phyloP scores from a whole-genome alignment of 64 coral and sea anemone genomes.

The Hydrozoanthus tunicans region DNA sequence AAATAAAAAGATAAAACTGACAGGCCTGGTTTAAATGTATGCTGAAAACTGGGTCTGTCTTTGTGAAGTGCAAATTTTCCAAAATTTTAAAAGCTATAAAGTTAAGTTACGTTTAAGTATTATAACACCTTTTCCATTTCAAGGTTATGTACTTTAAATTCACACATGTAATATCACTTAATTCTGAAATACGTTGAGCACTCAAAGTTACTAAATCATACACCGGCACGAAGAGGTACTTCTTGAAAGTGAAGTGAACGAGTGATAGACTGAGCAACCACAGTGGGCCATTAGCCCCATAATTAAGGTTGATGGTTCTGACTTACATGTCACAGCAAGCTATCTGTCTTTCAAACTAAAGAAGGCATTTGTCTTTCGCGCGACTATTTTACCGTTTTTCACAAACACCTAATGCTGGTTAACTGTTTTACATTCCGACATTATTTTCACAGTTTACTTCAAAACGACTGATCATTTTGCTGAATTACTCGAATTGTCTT shows the following conservation, averaged over 20 bases:
- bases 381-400: neutral
- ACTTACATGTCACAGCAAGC: slow-evolving; percentile 5
- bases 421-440: neutral
- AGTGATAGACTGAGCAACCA: neutral
- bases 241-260: neutral
- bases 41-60: too few relatives aligned
- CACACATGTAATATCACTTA: too few relatives aligned
- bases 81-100: too few relatives aligned
- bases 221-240: too few relatives aligned
- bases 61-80: too few relatives aligned
- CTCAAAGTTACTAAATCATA: too few relatives aligned
- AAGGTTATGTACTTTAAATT: too few relatives aligned
- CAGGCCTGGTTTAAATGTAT: too few relatives aligned
- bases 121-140: too few relatives aligned
- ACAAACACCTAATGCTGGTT: neutral
- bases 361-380: slow-evolving; percentile 1
- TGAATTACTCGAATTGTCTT: neutral
- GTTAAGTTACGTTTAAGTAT: too few relatives aligned
- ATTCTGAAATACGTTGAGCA: too few relatives aligned
- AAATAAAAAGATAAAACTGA: too few relatives aligned
- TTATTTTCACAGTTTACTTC: neutral
- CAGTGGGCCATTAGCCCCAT: neutral
- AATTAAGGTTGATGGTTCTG: neutral
- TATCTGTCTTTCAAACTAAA: neutral
- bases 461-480: slow-evolving; percentile 1